phyloP scores from a whole-genome alignment of 2,888 invertebrate genomes.

The Sialis lutaria region DNA sequence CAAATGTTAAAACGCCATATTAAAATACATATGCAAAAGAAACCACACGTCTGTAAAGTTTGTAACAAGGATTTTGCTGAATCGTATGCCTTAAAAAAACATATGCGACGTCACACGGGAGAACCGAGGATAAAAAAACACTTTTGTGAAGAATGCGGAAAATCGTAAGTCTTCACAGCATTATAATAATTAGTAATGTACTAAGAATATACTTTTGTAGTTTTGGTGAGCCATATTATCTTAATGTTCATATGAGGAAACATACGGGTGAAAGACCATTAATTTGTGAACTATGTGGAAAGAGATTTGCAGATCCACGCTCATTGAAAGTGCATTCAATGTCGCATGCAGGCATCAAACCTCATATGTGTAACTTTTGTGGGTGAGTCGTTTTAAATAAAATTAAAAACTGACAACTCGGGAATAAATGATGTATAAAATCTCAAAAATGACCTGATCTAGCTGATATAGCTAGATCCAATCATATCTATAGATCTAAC shows the following conservation, averaged over 20 bases:
- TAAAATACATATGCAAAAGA: conserved; percentile 31
- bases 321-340: conserved; percentile 17
- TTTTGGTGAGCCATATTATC: conserved; percentile 18
- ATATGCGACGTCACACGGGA: conserved; percentile 33
- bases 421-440: neutral
- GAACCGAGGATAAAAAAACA: conserved; percentile 28
- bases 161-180: conserved; percentile 11
- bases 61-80: conserved; percentile 36
- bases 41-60: conserved; percentile 29
- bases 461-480: too few species aligned
- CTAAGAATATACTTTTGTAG: conserved; percentile 10
- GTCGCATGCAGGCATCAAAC: conserved; percentile 17
- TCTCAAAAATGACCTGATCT: neutral
- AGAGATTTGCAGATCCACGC: conserved; percentile 19
- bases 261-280: conserved; percentile 19
- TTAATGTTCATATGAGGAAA: conserved; percentile 18
- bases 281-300: conserved; percentile 16
- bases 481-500: too few species aligned
- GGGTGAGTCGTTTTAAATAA: conserved; percentile 11
- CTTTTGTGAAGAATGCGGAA: conserved; percentile 29
- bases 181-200: neutral
- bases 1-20: conserved; percentile 31
- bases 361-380: conserved; percentile 17
- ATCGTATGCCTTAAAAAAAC: conserved; percentile 31
- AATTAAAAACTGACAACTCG: neutral